Conservation (phyloP, 2,113 vertebrate species). For the Salvelinus namaycush region DNA sequence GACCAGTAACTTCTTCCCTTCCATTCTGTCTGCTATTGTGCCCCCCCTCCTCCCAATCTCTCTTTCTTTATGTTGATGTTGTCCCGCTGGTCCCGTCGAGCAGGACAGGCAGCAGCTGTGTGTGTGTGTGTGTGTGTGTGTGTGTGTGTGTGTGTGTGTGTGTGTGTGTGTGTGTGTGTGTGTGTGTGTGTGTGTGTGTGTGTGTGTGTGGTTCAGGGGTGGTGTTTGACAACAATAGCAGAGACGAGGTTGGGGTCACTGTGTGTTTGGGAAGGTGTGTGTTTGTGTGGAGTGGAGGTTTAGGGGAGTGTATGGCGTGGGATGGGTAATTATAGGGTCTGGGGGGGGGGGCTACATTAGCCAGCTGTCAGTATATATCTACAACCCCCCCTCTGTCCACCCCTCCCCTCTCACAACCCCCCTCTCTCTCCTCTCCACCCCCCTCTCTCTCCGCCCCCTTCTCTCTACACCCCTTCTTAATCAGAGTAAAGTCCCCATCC, state of each 20-base stretch:
- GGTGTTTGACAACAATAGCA: neutral
- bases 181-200: slow-evolving; percentile 28
- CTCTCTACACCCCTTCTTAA: neutral
- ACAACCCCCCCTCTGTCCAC: neutral
- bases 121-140: slow-evolving; percentile 28
- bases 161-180: slow-evolving; percentile 31
- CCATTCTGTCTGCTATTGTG: too few relatives aligned
- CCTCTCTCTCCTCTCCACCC: neutral
- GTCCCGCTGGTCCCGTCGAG: slow-evolving; percentile 19
- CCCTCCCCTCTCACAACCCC: neutral
- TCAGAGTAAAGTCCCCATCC: neutral
- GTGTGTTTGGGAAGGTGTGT: neutral
- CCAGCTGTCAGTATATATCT: slow-evolving; percentile 60
- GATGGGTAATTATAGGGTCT: slow-evolving; percentile 61
- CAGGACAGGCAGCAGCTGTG: slow-evolving; percentile 42
- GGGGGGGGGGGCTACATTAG: slow-evolving; percentile 50
- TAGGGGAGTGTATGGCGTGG: slow-evolving; percentile 24
- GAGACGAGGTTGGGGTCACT: neutral
- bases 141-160: slow-evolving; percentile 28
- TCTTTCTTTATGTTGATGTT: neutral
- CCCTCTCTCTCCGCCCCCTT: neutral
- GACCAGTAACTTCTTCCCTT: too few relatives aligned
- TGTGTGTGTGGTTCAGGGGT: neutral
- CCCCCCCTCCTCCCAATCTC: neutral
- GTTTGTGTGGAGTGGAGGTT: neutral